phyloP scores from a whole-genome alignment of 1,140 invertebrate species.

The Platyscapa corneri region DNA sequence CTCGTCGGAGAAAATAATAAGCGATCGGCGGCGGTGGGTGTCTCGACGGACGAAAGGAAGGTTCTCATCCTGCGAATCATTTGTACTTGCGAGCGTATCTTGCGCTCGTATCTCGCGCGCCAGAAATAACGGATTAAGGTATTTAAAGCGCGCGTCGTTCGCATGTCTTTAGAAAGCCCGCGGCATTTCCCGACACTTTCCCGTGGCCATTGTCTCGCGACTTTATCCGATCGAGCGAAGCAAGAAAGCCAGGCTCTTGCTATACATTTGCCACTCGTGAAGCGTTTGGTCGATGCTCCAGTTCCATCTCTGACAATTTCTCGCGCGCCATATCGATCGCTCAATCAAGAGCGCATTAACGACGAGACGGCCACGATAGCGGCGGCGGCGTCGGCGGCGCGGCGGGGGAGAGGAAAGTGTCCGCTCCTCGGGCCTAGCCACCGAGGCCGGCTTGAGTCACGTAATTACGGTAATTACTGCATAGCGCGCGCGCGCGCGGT shows the following conservation, averaged over 20 bases:
- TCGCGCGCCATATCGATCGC: background rate
- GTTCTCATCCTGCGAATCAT: background rate
- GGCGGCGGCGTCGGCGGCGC: too few relatives aligned
- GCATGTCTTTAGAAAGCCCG: too few relatives aligned
- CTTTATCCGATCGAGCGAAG: too few relatives aligned
- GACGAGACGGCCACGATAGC: background rate
- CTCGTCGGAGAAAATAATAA: background rate
- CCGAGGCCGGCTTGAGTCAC: constrained; percentile 13
- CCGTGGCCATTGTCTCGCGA: too few relatives aligned
- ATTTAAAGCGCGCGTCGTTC: background rate
- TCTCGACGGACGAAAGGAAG: too few relatives aligned
- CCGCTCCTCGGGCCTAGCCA: background rate
- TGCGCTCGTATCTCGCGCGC: background rate
- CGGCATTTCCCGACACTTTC: too few relatives aligned
- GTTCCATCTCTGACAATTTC: background rate
- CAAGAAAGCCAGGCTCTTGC: too few relatives aligned
- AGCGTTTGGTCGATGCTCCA: background rate
- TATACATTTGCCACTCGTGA: too few relatives aligned
- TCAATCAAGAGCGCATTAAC: background rate
- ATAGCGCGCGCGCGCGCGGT: background rate
- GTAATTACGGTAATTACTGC: constrained; percentile 27
- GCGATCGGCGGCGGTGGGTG: background rate
- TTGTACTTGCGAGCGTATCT: background rate
- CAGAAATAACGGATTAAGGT: background rate
- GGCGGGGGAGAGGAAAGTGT: background rate